Evolutionary conservation across 2,797 vertebrate genomes (phyloP), one percentile per base, ranked within the genome.

Genomic region (Hemibagrus guttatus): DNA sequence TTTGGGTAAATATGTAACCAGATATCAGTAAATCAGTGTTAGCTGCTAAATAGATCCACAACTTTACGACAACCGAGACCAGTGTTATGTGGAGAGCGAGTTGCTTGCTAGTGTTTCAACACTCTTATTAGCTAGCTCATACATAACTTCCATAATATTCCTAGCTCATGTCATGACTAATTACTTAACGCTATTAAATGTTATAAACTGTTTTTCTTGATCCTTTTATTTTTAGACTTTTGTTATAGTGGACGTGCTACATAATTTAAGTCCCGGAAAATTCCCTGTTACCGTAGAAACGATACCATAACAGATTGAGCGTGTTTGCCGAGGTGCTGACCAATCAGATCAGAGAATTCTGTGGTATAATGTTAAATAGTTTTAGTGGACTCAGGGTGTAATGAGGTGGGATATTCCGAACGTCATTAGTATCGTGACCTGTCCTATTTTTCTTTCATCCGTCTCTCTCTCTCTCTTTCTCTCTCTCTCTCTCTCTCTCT

Each of bases 381-480:
- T 79, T 58, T 4, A 39, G 11, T 14, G 19, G 31, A 79, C 75
- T 6, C 46, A 28, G 0, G 6, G 14, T 28, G 72, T 56, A 54
- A 56, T 17, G 78, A 42, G 76, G n/a, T 35, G 64, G 26, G 31
- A 23, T 72, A 39, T 71, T 72, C 52, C 46, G 49, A 71, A 26
- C 19, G 4, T n/a, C 59, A 61, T 74, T 31, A 46, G 39, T 56
- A 71, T 56, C 17, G 1, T 46, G 56, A 63, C 68, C 69, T 61
- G 54, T 72, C n/a, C n/a, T 82, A 69, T 4, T 54, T 68, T 28
- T 84, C 71, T 83, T 71, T 74, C 69, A 35, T 52, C 85, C 26
- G 21, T 49, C 56, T n/a, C 59, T 69, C 58, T 74, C 49, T 78
- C 87, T 74, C 84, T 64, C 90, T 90, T 81, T 3, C 87, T 88